phyloP scores from a whole-genome alignment of 2,797 vertebrate species.

The Lemur catta region DNA sequence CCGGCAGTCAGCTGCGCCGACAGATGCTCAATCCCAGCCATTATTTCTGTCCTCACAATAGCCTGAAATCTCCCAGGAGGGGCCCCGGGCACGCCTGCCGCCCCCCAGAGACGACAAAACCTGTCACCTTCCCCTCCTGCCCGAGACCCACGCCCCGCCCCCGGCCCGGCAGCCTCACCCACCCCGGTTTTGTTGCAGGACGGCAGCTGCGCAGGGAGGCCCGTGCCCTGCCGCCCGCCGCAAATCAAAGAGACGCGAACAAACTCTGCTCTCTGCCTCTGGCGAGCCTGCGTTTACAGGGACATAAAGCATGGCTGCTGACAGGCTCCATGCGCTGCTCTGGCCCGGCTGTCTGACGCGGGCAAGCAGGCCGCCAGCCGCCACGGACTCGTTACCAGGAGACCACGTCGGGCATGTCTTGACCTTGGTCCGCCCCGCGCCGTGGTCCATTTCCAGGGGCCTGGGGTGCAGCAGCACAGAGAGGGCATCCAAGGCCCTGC shows the following conservation, averaged over 20 bases:
- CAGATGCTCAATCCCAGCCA: neutral
- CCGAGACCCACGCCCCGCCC: rapidly evolving
- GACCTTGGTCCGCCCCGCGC: neutral
- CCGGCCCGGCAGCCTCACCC: neutral
- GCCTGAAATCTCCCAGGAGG: neutral
- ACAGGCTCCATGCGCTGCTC: rapidly evolving
- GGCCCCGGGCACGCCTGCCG: neutral
- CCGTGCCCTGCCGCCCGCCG: rapidly evolving
- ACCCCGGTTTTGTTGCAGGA: neutral
- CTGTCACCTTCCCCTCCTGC: neutral
- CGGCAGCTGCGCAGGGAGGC: neutral
- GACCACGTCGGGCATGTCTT: neutral
- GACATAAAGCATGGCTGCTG: neutral
- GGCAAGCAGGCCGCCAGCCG: neutral
- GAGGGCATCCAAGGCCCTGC: rapidly evolving
- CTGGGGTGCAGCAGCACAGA: neutral
- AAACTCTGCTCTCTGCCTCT: neutral
- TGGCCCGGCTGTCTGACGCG: neutral
- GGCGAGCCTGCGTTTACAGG: rapidly evolving
- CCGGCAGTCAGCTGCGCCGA: neutral
- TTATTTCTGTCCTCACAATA: neutral
- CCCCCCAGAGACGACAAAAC: neutral
- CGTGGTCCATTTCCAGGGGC: neutral
- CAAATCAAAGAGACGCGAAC: neutral
- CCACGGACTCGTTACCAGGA: neutral